Conservation (phyloP, 2,888 invertebrate species). For the Petrolisthes cinctipes region DNA sequence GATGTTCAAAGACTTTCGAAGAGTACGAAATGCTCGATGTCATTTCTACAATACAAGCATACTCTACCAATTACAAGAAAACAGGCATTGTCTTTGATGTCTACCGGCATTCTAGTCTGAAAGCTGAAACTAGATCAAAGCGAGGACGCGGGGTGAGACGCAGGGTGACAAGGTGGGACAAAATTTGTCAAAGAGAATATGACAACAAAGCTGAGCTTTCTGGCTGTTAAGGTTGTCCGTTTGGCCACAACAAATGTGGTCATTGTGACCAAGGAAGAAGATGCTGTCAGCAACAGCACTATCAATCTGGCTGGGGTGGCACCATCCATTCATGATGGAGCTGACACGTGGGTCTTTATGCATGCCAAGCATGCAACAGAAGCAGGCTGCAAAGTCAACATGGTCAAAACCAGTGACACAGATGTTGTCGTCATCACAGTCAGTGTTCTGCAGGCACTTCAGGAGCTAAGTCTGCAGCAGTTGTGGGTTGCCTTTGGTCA, state of each 20-base stretch:
- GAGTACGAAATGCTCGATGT: too few species aligned
- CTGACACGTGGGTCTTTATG: conserved; percentile 12
- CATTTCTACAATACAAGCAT: too few species aligned
- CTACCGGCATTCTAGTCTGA: background rate
- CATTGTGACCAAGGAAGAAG: background rate
- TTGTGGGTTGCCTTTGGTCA: conserved; percentile 32
- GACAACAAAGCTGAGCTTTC: too few species aligned
- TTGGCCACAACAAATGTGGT: background rate
- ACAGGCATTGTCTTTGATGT: too few species aligned
- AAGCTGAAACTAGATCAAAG: background rate
- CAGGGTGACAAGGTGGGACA: too few species aligned
- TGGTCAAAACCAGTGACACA: conserved; percentile 22
- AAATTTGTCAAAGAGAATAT: too few species aligned
- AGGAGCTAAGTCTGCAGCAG: conserved; percentile 11
- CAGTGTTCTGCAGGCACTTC: background rate
- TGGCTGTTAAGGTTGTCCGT: background rate
- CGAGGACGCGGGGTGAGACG: too few species aligned
- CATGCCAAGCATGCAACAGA: conserved; percentile 19
- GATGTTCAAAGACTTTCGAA: too few species aligned
- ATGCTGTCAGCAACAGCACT: conserved; percentile 9
- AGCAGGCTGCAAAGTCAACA: background rate
- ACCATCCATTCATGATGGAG: conserved; percentile 21
- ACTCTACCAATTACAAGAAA: too few species aligned
- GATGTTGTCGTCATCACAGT: background rate
- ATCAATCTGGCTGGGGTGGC: background rate